Base-by-base conservation (phyloP, 2,888 invertebrate genomes). In the Minunthozetes semirufus region DNA sequence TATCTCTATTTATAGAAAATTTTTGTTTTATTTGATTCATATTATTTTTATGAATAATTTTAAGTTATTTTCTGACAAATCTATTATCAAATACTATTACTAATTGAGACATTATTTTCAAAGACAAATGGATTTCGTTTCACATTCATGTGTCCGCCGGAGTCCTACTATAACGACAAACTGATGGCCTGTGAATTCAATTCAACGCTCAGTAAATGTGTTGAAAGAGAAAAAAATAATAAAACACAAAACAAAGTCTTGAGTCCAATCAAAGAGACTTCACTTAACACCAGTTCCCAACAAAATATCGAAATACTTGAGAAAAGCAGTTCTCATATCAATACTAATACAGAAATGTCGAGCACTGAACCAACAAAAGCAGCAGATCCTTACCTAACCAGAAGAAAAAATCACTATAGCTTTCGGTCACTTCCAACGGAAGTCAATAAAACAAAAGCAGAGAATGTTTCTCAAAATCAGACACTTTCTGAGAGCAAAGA, bases 101-200 rank as follows among this genome's bases (percentile, higher is more conserved):
- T 13, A 42, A 42, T 42, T 42, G 5, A 11, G 13, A 42, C 5
- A 42, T 42, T 13, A 11, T 13, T 42, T 42, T 42, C 13, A 27
- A 48, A 74, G 48, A 74, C 77, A 0, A 77, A 79, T 71, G 79
- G 79, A 27, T 75, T 72, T n/a, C 53, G 79, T 11, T 79, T 77
- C 63, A 78, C 79, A 19, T 79, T 79, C 50, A 73, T 77, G 46
- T 79, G 79, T 53, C 79, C 79, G 1, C 63, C 76, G 0, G 71
- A 78, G 19, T 78, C 78, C 25, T 48, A 76, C 22, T 79, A 78
- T 70, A 79, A 79, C 48, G 77, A 78, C 22, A 75, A 78, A 42
- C 72, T 76, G 22, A 78, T 79, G 78, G 77, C 79, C 1, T 79
- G 79, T 73, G 79, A 79, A 72, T 77, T 75, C 46, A 77, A 76